Evolutionary conservation across 2,113 vertebrate genomes (phyloP).

Genomic region (Oryzias celebensis): DNA sequence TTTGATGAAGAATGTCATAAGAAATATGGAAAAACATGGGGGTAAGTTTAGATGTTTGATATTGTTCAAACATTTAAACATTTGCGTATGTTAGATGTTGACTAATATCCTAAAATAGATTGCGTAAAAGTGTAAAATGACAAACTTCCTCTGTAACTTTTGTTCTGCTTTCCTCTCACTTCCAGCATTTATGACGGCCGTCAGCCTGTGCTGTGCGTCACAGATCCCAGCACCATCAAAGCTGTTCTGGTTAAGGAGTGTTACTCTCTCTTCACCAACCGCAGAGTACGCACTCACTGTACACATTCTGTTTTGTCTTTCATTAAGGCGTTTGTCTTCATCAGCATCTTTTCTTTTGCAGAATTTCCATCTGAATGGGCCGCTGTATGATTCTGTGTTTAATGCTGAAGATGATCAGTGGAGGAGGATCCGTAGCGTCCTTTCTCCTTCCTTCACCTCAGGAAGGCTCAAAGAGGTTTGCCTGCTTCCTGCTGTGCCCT

Average conservation of each 20-base stretch:
- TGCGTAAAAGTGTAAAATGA: background rate
- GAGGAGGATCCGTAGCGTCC: slow-evolving; percentile 79
- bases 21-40: slow-evolving; percentile 80
- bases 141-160: background rate
- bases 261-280: slow-evolving; percentile 70
- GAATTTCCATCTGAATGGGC: slow-evolving; percentile 65
- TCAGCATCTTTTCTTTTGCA: background rate
- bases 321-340: background rate
- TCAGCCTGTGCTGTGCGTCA: slow-evolving; percentile 65
- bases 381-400: slow-evolving; percentile 43
- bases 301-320: background rate
- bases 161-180: slow-evolving; percentile 1
- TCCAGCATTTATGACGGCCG: slow-evolving; percentile 73
- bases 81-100: too few species aligned
- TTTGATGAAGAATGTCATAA: slow-evolving; percentile 75
- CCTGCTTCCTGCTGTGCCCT: background rate
- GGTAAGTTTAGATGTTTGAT: slow-evolving; percentile 63
- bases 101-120: too few species aligned
- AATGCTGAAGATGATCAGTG: slow-evolving; percentile 80
- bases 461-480: slow-evolving; percentile 86
- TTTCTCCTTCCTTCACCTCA: slow-evolving; percentile 86
- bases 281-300: slow-evolving; percentile 34
- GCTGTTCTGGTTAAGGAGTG: slow-evolving; percentile 76
- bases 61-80: too few species aligned
- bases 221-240: slow-evolving; percentile 71